A percentile compares a stretch with the other conserved stretches of the same genome.
These are phyloP conservation scores for Caenorhabditis tropicalis DNA, from an alignment of 1,140 invertebrate species.

Conservation along the genomic window DNA sequence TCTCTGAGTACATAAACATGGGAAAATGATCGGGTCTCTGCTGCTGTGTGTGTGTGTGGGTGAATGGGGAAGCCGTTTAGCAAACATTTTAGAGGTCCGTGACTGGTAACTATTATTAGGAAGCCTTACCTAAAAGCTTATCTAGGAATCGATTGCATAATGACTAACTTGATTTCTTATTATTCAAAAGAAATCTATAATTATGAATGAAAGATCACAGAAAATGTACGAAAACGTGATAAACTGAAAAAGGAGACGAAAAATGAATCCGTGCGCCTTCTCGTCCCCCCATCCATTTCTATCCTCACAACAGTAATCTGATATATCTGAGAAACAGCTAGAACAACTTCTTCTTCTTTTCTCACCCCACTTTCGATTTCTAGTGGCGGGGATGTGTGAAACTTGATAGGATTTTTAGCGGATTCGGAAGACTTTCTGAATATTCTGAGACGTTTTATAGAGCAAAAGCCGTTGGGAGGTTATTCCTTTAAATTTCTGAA, in stretches of 20 bases:
- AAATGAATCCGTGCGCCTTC: constrained; percentile 11
- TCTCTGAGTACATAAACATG: constrained; percentile 24
- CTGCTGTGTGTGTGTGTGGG: neutral
- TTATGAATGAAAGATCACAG: neutral
- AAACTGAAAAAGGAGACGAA: neutral
- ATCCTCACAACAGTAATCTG: neutral
- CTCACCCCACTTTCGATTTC: constrained; percentile 24
- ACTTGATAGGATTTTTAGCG: neutral
- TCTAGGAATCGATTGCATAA: neutral
- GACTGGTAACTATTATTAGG: neutral
- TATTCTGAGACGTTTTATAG: too few relatives aligned
- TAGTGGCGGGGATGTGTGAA: constrained; percentile 20
- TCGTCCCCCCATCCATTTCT: neutral
- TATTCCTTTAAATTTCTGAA: too few relatives aligned
- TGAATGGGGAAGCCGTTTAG: neutral
- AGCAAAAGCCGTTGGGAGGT: too few relatives aligned
- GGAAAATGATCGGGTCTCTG: constrained; percentile 24
- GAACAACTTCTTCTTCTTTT: neutral
- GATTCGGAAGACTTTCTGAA: neutral
- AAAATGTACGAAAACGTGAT: neutral
- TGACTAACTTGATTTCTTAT: neutral
- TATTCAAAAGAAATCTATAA: too few relatives aligned
- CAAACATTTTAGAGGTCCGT: neutral
- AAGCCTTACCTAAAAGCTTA: neutral
- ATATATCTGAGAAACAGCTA: constrained; percentile 14